These are phyloP conservation scores for Aurelia aurita complex sp. Pacific DNA, from an alignment of 30 jellyfish, hydroid and myxozoan species.

Conservation along the genomic window DNA sequence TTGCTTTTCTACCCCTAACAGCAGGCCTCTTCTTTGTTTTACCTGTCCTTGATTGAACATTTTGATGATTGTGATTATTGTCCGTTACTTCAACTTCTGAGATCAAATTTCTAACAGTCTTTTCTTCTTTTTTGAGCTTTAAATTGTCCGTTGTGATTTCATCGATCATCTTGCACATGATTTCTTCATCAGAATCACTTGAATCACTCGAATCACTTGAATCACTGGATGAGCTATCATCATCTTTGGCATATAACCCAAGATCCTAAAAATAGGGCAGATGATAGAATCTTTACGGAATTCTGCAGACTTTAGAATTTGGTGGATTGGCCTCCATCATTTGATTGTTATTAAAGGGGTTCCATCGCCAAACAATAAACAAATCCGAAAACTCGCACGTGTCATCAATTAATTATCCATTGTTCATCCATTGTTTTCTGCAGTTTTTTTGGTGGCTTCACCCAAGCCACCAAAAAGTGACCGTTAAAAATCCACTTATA, in stretches of 20 bases:
- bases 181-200: slow-evolving; percentile 42
- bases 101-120: slow-evolving; percentile 1
- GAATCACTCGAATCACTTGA: slow-evolving; percentile 15
- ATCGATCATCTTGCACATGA: slow-evolving; percentile 39
- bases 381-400: too few relatives aligned
- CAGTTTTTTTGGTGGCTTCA: too few relatives aligned
- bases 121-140: neutral
- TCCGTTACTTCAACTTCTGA: slow-evolving; percentile 17
- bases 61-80: slow-evolving; percentile 11
- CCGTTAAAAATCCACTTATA: too few relatives aligned
- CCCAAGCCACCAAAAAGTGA: too few relatives aligned
- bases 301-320: neutral
- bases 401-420: too few relatives aligned
- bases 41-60: neutral
- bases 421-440: too few relatives aligned
- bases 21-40: neutral
- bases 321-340: neutral
- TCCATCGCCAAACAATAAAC: too few relatives aligned
- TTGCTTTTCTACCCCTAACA: neutral
- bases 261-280: slow-evolving; percentile 26
- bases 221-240: slow-evolving; percentile 38
- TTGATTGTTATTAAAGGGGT: too few relatives aligned
- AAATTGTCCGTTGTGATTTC: slow-evolving; percentile 38
- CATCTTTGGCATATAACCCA: slow-evolving; percentile 41
- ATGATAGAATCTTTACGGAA: neutral